Conservation (phyloP, 2,113 vertebrate genomes). For the Lophius piscatorius region DNA sequence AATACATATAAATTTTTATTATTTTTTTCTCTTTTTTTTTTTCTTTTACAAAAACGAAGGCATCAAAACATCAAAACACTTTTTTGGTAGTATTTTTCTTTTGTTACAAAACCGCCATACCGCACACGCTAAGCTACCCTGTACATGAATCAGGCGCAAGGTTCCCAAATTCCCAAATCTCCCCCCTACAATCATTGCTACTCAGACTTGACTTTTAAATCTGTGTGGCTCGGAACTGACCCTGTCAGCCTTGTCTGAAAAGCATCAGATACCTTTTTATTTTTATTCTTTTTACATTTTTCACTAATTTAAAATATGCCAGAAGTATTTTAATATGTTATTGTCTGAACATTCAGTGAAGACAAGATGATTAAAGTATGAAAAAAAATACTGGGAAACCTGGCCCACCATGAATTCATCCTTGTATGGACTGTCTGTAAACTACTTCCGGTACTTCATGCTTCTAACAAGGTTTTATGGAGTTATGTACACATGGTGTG, state of each 20-base stretch:
- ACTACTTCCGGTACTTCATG: constrained; percentile 79
- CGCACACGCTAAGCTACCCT: constrained; percentile 73
- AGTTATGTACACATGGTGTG: constrained; percentile 81
- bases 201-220: neutral
- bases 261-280: neutral
- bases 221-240: constrained; percentile 3
- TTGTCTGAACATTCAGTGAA: constrained; percentile 17
- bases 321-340: neutral
- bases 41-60: constrained; percentile 88
- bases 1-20: constrained; percentile 98
- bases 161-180: constrained; percentile 27
- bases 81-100: constrained; percentile 82
- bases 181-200: constrained; percentile 26
- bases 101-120: constrained; percentile 88
- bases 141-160: constrained; percentile 70
- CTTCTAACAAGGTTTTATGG: constrained; percentile 76
- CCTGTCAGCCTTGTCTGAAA: neutral
- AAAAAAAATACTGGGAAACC: constrained; percentile 40
- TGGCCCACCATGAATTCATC: constrained; percentile 51
- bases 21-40: constrained; percentile 93
- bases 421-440: constrained; percentile 60
- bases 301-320: too few species aligned
- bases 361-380: constrained; percentile 35
- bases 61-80: constrained; percentile 90
- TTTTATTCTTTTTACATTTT: too few species aligned